Evolutionary conservation across 2,797 vertebrate genomes (phyloP), one percentile per base, ranked within the genome.

Genomic region (Adrianichthys oophorus): DNA sequence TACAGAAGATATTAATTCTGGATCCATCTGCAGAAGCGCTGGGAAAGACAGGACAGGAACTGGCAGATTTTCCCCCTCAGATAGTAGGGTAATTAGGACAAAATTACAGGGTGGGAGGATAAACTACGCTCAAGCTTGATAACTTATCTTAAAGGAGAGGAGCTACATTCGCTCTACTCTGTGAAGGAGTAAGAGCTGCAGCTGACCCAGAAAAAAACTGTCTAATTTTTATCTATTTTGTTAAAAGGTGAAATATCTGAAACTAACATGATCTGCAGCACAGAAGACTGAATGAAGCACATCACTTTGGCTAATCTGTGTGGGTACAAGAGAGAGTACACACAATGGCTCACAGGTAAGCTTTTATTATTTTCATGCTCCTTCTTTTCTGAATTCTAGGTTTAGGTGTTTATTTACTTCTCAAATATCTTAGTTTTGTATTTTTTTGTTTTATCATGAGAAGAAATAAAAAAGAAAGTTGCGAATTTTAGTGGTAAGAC

Each of bases 81-180:
- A 88, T 87, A 75, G 69, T 74, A 4, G 43, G n/a, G 62, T 64
- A 79, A 87, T 89, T 87, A 78, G 59, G 73, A 68, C 32, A 76
- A 85, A 89, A 91, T 91, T 88, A 78, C 82, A 84, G 90, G 87
- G 86, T 6, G 85, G 87, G 78, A 61, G 41, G 67, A 66, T 45
- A 40, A 46, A 42, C 62, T 7, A 26, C 45, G 46, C 55, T 62
- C 21, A 74, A 61, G 65, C 62, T 58, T 80, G 86, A 87, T 89
- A 60, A 59, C 80, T 88, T 87, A 87, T 90, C 84, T 55, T 66
- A 42, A 69, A 53, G 44, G 60, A 44, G 41, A 67, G 50, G 32
- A 37, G 32, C 32, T 37, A 13, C 3, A 37, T 13, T 37, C 10
- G 2, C 32, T 37, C 32, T 1, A 37, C 32, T 37, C 32, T 12